phyloP scores from a whole-genome alignment of 2,113 vertebrate species.

The Tenebrosternarchus preto region DNA sequence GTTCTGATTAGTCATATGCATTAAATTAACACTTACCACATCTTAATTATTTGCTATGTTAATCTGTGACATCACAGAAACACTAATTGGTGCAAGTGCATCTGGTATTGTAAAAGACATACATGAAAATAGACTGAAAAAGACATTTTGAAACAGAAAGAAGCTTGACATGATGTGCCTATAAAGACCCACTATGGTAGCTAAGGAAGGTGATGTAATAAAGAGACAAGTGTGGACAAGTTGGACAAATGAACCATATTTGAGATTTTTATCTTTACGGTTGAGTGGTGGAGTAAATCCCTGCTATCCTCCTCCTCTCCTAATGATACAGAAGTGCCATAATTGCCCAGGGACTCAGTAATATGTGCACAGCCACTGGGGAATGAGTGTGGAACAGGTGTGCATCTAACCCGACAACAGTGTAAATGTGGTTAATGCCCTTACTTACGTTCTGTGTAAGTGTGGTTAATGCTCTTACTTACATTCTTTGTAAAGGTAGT shows the following conservation, averaged over 20 bases:
- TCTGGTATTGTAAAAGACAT: neutral
- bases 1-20: conserved; percentile 19
- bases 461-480: neutral
- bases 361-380: neutral
- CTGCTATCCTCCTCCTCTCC: neutral
- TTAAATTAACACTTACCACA: neutral
- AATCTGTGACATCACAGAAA: neutral
- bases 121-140: neutral
- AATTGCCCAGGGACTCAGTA: neutral
- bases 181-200: neutral
- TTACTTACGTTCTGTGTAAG: neutral
- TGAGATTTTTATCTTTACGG: too few species aligned
- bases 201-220: neutral
- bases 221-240: neutral
- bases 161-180: too few species aligned
- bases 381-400: neutral
- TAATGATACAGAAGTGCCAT: neutral
- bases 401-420: conserved; percentile 7
- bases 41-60: neutral
- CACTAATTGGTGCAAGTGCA: neutral
- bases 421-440: neutral
- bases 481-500: neutral
- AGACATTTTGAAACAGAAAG: neutral
- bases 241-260: neutral
- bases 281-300: neutral